Conservation (phyloP, 2,113 vertebrate species). For the Odontophorus gujanensis region DNA sequence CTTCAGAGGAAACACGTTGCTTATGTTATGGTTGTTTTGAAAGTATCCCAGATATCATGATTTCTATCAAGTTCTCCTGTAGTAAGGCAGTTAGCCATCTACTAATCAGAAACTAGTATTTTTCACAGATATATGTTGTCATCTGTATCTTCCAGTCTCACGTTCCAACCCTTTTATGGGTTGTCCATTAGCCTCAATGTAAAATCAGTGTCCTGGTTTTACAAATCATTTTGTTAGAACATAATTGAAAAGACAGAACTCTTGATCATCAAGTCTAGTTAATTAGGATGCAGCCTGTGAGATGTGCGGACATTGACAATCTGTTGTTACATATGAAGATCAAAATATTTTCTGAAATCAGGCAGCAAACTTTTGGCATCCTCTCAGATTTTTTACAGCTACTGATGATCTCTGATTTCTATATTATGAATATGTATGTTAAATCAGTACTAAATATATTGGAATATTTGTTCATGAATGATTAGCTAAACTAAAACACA, state of each 20-base stretch:
- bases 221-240: conserved; percentile 23
- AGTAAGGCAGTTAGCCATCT: background rate
- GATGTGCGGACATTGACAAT: conserved; percentile 31
- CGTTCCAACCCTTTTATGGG: background rate
- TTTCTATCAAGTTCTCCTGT: background rate
- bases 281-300: conserved; percentile 51
- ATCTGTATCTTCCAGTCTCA: background rate
- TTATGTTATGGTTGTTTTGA: background rate
- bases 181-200: background rate
- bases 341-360: conserved; percentile 48
- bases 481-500: conserved; percentile 4
- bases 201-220: conserved; percentile 27
- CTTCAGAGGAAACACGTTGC: background rate
- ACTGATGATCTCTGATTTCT: conserved; percentile 26
- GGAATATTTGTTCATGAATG: background rate
- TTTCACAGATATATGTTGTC: background rate
- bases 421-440: background rate
- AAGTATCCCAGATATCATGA: background rate
- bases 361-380: conserved; percentile 41
- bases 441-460: background rate
- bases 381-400: conserved; percentile 33
- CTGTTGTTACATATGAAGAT: conserved; percentile 61
- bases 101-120: background rate
- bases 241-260: conserved; percentile 51
- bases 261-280: conserved; percentile 55